Evolutionary conservation across 2,797 vertebrate genomes (phyloP), one percentile per base, ranked within the genome.

Genomic region (Etheostoma perlongum): DNA sequence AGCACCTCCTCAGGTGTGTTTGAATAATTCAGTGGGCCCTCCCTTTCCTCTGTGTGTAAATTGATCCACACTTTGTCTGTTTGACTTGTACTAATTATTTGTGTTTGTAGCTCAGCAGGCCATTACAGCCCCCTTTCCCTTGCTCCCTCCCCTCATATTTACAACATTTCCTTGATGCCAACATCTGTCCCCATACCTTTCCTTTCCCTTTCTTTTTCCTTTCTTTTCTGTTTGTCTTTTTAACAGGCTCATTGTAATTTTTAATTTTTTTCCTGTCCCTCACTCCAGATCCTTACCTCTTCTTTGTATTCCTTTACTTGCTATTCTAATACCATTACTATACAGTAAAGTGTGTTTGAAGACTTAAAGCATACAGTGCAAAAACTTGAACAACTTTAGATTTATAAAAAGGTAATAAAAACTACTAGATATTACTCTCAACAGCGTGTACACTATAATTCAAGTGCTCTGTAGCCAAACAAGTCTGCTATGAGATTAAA

Each of bases 71-170:
- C 81, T 82, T 82, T 89, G 83, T 86, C 78, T 66, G 4, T 86
- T 82, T 69, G 54, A 71, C 63, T 83, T 72, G 44, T 4, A n/a
- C 74, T 85, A 61, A 72, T 90, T 90, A 85, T 89, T 87, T 86
- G 84, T 87, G 80, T 91, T 91, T 92, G 81, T 91, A 78, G 90
- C 90, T 89, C 88, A 93, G 84, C 91, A 82, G 89, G 89, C 85
- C 91, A 90, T 67, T 30, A 21, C 23, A 64, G 69, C 33, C 23
- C 15, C 5, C 12, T 69, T 72, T 47, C 18, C 13, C 18, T 44
- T 14, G 14, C 7, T 66, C 27, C 44, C 25, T 54, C 16, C n/a
- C 9, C 33, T 55, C 25, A 23, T 57, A 27, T 70, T 48, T 33
- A 30, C 42, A 52, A 62, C 6, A 40, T 73, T 75, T 80, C 42